These are phyloP conservation scores for Leucosticte australis DNA, from an alignment of 2,113 vertebrate genomes.

Conservation along the genomic window DNA sequence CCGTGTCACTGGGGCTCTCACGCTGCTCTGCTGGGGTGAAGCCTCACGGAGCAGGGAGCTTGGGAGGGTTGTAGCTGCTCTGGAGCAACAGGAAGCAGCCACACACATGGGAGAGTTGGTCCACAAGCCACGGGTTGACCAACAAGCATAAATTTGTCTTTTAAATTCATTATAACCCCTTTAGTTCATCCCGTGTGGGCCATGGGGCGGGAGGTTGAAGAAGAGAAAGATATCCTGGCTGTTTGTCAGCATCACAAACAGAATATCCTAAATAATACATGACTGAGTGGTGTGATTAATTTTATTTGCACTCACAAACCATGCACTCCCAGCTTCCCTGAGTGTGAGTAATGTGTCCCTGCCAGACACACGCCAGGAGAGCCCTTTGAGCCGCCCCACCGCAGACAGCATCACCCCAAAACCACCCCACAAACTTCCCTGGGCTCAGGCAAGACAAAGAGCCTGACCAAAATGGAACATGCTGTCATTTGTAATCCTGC, in stretches of 20 bases:
- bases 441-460: not conserved
- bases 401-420: not conserved
- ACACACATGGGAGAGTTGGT: not conserved
- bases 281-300: not conserved
- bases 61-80: not conserved
- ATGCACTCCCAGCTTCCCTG: not conserved
- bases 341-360: not conserved
- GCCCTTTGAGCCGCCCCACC: accelerated
- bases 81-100: not conserved
- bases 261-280: not conserved
- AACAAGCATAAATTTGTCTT: not conserved
- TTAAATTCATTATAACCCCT: not conserved
- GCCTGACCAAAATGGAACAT: not conserved
- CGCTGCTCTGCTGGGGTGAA: not conserved
- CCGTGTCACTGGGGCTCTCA: accelerated
- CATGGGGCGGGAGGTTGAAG: not conserved
- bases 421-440: not conserved
- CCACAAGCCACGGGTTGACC: not conserved
- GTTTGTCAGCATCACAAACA: not conserved
- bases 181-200: not conserved
- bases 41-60: accelerated
- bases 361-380: not conserved
- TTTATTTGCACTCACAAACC: not conserved
- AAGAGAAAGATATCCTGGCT: not conserved
- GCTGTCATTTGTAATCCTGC: not conserved